Percentiles rank a stretch among this genome's conserved stretches.
Evolutionary conservation across 2,113 vertebrate species (phyloP).

Genomic region (Ochotona curzoniae): DNA sequence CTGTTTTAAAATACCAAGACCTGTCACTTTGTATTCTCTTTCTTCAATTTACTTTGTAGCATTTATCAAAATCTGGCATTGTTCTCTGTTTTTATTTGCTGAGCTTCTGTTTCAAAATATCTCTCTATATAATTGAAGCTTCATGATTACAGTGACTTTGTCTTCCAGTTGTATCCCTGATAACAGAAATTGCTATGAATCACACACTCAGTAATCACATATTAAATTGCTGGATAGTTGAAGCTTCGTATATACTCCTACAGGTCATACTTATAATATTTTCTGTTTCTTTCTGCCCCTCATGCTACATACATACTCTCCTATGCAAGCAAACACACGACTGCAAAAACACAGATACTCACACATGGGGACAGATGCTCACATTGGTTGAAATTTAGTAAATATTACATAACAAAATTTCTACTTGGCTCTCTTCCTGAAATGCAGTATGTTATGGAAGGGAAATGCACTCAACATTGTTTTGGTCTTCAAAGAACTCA

Average conservation of each 20-base stretch:
- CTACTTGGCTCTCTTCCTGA: not conserved
- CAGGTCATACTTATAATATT: not conserved
- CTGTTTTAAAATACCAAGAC: not conserved
- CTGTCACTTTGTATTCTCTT: not conserved
- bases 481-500: not conserved
- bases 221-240: not conserved
- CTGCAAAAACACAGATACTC: not conserved
- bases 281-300: not conserved
- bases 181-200: not conserved
- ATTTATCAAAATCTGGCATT: not conserved
- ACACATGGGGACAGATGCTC: not conserved
- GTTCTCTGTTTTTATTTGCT: not conserved
- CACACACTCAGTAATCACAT: not conserved
- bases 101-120: not conserved
- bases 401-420: not conserved
- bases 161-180: not conserved
- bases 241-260: not conserved
- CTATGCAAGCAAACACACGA: not conserved
- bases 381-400: not conserved
- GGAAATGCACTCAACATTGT: not conserved
- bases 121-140: not conserved
- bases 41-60: not conserved
- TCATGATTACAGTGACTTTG: not conserved
- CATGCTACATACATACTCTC: not conserved
- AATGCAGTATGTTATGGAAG: not conserved